phyloP scores from a whole-genome alignment of 2,113 vertebrate species.

The Urocynchramus pylzowi region DNA sequence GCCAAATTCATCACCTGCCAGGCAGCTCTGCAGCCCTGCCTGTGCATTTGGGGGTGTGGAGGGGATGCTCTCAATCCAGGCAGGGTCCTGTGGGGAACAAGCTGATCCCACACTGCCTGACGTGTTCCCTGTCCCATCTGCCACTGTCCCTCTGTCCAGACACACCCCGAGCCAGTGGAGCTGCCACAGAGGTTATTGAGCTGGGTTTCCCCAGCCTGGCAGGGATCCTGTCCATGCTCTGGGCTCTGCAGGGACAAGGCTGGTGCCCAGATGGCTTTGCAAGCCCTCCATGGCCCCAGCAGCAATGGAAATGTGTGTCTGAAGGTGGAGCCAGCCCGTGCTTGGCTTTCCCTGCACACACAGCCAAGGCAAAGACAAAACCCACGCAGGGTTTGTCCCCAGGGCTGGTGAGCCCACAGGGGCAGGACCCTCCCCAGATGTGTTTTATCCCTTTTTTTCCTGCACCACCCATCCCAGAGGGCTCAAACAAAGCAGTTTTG shows the following conservation, averaged over 20 bases:
- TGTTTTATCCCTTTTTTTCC: not conserved
- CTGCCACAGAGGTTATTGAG: fast-evolving
- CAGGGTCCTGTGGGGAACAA: not conserved
- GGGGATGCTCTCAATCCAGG: not conserved
- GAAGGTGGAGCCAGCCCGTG: fast-evolving
- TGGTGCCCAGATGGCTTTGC: fast-evolving
- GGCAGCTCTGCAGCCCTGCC: not conserved
- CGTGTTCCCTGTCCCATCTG: fast-evolving
- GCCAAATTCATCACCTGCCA: not conserved
- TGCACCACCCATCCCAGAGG: not conserved
- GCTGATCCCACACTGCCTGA: not conserved
- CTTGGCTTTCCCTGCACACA: not conserved
- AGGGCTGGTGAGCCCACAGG: not conserved
- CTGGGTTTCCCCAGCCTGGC: not conserved
- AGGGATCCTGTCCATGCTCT: not conserved
- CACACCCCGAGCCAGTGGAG: fast-evolving
- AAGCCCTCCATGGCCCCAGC: fast-evolving
- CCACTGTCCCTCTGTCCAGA: not conserved
- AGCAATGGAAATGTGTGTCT: not conserved
- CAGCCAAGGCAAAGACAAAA: not conserved
- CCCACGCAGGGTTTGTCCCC: not conserved
- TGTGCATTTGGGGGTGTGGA: not conserved
- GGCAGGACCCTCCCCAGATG: not conserved
- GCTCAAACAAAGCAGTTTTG: not conserved
- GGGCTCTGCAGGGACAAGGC: not conserved